These are phyloP conservation scores for Chrysotoxum bicinctum DNA, from an alignment of 2,888 invertebrate genomes.

Conservation along the genomic window DNA sequence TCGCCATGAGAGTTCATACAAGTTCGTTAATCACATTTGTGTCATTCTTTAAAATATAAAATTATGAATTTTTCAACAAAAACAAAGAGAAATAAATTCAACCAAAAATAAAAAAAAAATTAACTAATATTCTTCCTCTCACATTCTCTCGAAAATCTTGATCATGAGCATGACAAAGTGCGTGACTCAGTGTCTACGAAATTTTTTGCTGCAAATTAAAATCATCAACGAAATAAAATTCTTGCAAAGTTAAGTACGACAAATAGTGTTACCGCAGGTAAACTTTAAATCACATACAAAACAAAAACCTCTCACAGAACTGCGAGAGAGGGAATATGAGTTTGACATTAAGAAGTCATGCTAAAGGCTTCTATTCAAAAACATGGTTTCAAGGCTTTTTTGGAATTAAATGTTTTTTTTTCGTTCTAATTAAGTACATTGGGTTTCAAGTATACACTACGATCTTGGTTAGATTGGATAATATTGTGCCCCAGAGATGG, in stretches of 20 bases:
- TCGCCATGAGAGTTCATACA: not conserved
- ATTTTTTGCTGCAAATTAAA: not conserved
- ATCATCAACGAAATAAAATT: constrained; percentile 6
- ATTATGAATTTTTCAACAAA: not conserved
- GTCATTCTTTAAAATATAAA: not conserved
- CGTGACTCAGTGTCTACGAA: constrained; percentile 54
- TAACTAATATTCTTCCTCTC: not conserved
- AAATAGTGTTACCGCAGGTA: not conserved
- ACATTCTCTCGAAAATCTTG: not conserved
- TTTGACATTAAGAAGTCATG: no score
- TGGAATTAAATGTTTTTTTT: no score
- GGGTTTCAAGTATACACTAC: no score
- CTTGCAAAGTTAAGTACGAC: not conserved
- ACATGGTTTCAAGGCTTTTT: no score
- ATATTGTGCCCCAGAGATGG: no score
- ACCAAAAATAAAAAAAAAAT: not conserved
- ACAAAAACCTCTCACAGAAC: no score
- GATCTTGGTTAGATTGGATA: no score
- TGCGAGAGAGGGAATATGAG: no score
- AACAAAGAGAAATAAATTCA: constrained; percentile 13
- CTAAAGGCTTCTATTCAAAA: no score
- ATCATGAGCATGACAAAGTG: constrained; percentile 12
- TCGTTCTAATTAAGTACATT: no score
- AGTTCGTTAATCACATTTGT: constrained; percentile 5
- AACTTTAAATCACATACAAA: no score